Evolutionary conservation across 2,113 vertebrate species (phyloP), one percentile per base, ranked within the genome.

Genomic region (Rissa tridactyla): DNA sequence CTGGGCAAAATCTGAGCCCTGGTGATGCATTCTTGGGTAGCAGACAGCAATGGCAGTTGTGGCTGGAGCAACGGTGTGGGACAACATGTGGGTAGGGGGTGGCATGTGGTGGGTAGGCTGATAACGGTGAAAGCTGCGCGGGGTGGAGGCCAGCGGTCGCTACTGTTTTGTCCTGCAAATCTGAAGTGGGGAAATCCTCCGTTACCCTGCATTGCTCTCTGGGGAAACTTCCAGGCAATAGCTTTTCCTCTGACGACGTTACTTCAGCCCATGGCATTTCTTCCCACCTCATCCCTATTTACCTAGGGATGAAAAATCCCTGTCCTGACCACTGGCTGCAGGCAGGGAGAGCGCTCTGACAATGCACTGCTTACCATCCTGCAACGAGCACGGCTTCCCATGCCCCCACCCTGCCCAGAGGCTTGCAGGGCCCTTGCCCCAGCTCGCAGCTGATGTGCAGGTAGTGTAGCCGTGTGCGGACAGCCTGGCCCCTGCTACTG

Each of bases 311-410:
- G 38, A 62, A 69, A 73, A 72, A 18, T 36, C 30, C 30, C 46
- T 36, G 17, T 55, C 38, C 55, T 1, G 11, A 54, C 34, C 2
- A 0, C 27, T 54, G 81, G 12, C 57, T 36, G 55, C 2, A 0
- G 34, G 15, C 0, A 0, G 42, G 51, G 22, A 57, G 55, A 71
- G 54, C 0, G 0, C 40, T 16, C 49, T 44, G 32, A 42, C 3
- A 4, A 27, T 69, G 47, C 0, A 1, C 30, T 42, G 52, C 62
- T 40, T 27, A 14, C 13, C 5, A 26, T 6, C 30, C n/a, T 62
- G 27, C 51, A 4, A 12, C 29, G 38, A 72, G 58, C 66, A 25
- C 40, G 27, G 34, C n/a, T 66, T 82, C 26, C 49, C 3, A 0
- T 42, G 26, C 47, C 51, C 49, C 15, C 16, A 7, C 34, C 18